A percentile compares a stretch with the other conserved stretches of the same genome.
Evolutionary conservation across 2,888 invertebrate genomes (phyloP).

Genomic region (Cerastoderma edule): DNA sequence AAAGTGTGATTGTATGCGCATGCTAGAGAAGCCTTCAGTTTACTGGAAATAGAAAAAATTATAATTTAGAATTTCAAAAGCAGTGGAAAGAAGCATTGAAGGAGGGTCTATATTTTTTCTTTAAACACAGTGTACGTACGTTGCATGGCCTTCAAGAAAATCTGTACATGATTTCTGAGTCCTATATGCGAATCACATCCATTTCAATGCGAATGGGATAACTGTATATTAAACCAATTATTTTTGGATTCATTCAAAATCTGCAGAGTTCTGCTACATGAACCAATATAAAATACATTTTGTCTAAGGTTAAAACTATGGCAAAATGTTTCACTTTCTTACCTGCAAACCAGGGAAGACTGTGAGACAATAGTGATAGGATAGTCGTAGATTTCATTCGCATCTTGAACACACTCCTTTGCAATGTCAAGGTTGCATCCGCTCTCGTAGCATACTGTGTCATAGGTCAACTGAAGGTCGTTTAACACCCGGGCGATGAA

Average conservation of each 20-base stretch:
- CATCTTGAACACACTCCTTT: conserved; percentile 38
- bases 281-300: too few species aligned
- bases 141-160: background rate
- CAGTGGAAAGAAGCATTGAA: too few species aligned
- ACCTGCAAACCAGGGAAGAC: conserved; percentile 46
- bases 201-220: too few species aligned
- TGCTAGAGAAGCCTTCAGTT: conserved; percentile 29
- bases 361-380: conserved; percentile 36
- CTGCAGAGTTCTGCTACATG: too few species aligned
- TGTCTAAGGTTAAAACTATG: too few species aligned
- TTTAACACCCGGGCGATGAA: conserved; percentile 38
- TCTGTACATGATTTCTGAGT: background rate
- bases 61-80: too few species aligned
- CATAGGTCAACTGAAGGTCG: conserved; percentile 46
- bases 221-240: too few species aligned
- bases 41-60: background rate
- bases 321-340: too few species aligned
- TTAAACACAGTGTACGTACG: too few species aligned
- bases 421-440: conserved; percentile 45
- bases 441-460: conserved; percentile 39
- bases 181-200: too few species aligned
- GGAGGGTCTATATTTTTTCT: too few species aligned
- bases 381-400: conserved; percentile 29
- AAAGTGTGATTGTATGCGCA: conserved; percentile 40
- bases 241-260: too few species aligned